A percentile compares a stretch with the other conserved stretches of the same genome.
Evolutionary conservation across 2,888 invertebrate genomes (phyloP).

Genomic region (Ceratothoa steindachneri): DNA sequence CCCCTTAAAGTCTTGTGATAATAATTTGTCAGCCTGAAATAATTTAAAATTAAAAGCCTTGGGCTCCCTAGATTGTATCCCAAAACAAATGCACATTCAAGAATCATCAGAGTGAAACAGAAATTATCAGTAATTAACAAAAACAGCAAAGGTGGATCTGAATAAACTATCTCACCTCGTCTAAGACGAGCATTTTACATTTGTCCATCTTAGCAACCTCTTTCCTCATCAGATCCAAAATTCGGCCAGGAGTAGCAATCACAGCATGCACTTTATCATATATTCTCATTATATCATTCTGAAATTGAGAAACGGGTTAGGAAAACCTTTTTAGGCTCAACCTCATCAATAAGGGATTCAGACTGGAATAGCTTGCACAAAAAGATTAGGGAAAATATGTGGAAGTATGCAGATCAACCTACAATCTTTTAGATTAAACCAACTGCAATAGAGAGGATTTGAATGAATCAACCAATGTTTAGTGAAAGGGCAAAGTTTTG

Average conservation of each 20-base stretch:
- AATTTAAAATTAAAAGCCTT: conserved; percentile 9
- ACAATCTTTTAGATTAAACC: no score
- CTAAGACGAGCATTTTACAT: conserved; percentile 93
- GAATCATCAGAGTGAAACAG: neutral
- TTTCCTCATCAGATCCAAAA: conserved; percentile 99
- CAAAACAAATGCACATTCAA: neutral
- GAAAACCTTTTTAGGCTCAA: no score
- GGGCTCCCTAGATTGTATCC: no score
- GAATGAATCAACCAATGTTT: no score
- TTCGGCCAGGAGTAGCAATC: conserved; percentile 98
- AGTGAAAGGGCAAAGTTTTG: no score
- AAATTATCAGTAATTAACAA: neutral
- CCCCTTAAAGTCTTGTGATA: conserved; percentile 98
- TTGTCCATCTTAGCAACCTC: conserved; percentile 87
- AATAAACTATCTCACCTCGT: conserved; percentile 71
- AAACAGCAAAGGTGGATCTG: neutral
- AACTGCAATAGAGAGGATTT: no score
- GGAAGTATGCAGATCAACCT: neutral
- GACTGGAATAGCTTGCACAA: no score
- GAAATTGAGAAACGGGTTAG: no score
- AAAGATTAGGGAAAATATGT: no score
- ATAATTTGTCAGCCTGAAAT: conserved; percentile 81
- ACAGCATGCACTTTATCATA: conserved; percentile 96
- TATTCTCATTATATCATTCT: conserved; percentile 98
- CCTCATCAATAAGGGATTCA: no score